phyloP scores from a whole-genome alignment of 2,888 invertebrate genomes.

The Microctonus aethiopoides region DNA sequence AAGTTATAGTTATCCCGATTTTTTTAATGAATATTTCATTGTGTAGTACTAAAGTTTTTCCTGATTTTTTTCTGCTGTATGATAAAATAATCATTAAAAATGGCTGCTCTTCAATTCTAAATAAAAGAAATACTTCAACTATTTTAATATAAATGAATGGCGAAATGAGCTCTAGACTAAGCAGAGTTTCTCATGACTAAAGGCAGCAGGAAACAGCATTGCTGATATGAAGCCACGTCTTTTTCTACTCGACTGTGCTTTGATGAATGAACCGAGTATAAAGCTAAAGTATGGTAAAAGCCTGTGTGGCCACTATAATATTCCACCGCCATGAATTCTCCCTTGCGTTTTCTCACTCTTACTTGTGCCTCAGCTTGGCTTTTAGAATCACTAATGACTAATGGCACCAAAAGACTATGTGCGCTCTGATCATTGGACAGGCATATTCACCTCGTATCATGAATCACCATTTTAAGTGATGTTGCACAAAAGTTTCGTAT shows the following conservation, averaged over 20 bases:
- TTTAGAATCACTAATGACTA: slow-evolving; percentile 66
- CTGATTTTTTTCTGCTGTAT: background rate
- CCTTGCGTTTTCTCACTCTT: slow-evolving; percentile 5
- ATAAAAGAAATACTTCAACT: background rate
- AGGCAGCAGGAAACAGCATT: slow-evolving; percentile 3
- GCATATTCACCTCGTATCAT: slow-evolving; percentile 26
- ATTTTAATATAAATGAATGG: slow-evolving; percentile 12
- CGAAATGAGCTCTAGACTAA: slow-evolving; percentile 9
- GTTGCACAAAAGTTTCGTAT: slow-evolving; percentile 9
- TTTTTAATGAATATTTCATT: no score
- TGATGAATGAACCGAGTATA: slow-evolving; percentile 63
- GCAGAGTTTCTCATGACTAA: slow-evolving; percentile 1
- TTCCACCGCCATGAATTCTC: slow-evolving; percentile 48
- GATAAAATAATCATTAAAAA: background rate
- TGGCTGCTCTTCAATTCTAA: background rate
- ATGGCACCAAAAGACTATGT: slow-evolving; percentile 54
- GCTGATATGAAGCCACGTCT: slow-evolving; percentile 7
- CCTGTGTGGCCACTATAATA: slow-evolving; percentile 58
- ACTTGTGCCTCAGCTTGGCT: slow-evolving; percentile 43
- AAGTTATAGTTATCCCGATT: no score
- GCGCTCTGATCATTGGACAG: background rate
- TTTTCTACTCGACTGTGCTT: slow-evolving; percentile 41
- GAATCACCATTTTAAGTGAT: slow-evolving; percentile 46
- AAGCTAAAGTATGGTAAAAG: slow-evolving; percentile 64
- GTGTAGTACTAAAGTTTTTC: no score